Evolutionary conservation across 2,888 invertebrate species (phyloP), one percentile per base, ranked within the genome.

Genomic region (Allophyes oxyacanthae): DNA sequence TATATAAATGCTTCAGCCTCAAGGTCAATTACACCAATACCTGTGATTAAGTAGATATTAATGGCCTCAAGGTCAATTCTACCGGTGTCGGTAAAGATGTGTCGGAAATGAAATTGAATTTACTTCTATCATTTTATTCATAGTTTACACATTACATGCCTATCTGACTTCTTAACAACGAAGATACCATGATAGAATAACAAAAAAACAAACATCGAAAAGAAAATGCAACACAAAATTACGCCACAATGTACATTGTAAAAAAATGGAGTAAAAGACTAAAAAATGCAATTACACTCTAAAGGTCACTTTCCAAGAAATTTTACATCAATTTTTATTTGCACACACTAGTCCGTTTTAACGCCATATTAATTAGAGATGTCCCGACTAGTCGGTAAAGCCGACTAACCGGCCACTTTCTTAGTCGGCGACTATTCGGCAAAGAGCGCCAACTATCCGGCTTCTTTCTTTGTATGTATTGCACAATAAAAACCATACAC

Each of bases 71-170:
- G n/a, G n/a, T n/a, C n/a, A n/a, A n/a, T n/a, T n/a, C n/a, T n/a
- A n/a, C n/a, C n/a, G n/a, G n/a, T n/a, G n/a, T n/a, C n/a, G n/a
- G n/a, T 20, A 20, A 20, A 20, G 3, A 20, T 6, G 11, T 0
- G 8, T 7, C 0, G 5, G 10, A 53, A 45, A 42, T 14, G 57
- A 64, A 41, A 55, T 20, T 8, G 6, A 33, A 38, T 66, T 76
- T 79, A 78, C 61, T 77, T 79, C 77, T 82, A 84, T 84, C 66
- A 79, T 79, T 88, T 89, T 86, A 89, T 84, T 88, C 65, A 82
- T 84, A 72, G 69, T 86, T 85, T 88, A 86, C 86, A 90, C 86
- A 85, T 83, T 86, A 88, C 84, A 83, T 78, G 71, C 73, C 78
- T 84, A 87, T 80, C 76, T 76, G 78, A 82, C 80, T 80, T 58